Evolutionary conservation across 37 sponge, comb jelly and placozoan genomes (phyloP), one percentile per base, ranked within the genome.

Genomic region (Chondrilla cf. caribensis): DNA sequence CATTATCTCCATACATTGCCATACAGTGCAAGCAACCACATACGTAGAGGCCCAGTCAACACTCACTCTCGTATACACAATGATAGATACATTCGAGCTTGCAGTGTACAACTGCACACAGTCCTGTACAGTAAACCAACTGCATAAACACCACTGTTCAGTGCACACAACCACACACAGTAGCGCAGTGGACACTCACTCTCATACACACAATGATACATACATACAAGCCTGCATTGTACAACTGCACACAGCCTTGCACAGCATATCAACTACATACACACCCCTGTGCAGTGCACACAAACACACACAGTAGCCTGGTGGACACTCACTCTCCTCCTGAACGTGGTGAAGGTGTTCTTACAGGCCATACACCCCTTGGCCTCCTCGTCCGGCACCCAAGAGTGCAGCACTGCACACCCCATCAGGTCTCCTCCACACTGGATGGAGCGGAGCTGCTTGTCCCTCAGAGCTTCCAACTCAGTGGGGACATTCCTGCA

Each of bases 331-430:
- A 87, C 92, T 54, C 95, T 85, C 26, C 95, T 78, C 28, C 89
- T 43, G 32, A 94, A 77, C 51, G 88, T 85, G 41, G 95, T 94
- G 86, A 94, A 94, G 29, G 29, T 80, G 60, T 84, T 86, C 81
- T 90, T 87, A 71, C 94, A 93, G 31, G 88, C 88, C 94, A 93
- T 93, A 59, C 94, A 93, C 19, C n/a, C 77, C 38, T 84, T 87
- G 33, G 90, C 94, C 84, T 93, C 95, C 55, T 88, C 88, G 58
- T 94, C 95, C 19, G 95, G 95, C 24, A 94, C 95, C 91, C 95
- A 94, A 21, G 86, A 82, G 37, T 90, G 95, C 24, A 85, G 57
- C 26, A 94, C 91, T 1, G 91, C 79, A 77, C 88, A 85, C 0
- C 81, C 85, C 84, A 88, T 90, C 86, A 87, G 91, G 59, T 84